Conservation (phyloP, 1,140 invertebrate species). For the Drosophila mojavensis region DNA sequence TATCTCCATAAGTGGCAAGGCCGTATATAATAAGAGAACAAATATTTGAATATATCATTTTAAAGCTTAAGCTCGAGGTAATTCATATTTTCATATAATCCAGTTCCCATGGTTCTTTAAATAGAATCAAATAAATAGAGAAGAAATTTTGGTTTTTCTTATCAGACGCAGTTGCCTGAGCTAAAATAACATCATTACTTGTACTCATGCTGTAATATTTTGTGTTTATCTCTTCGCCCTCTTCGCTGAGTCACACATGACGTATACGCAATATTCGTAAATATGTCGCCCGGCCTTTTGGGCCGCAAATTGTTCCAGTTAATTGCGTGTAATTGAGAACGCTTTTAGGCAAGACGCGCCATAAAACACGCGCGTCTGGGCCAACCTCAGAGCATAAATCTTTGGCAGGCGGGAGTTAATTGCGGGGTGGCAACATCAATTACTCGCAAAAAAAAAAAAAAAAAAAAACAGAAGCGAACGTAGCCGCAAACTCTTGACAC, state of each 20-base stretch:
- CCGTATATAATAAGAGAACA: no score
- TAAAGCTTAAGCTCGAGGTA: no score
- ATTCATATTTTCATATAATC: no score
- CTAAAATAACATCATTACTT: slow-evolving; percentile 32
- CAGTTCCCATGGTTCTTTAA: no score
- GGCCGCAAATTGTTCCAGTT: slow-evolving; percentile 54
- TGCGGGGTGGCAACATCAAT: slow-evolving; percentile 70
- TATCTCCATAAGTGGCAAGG: no score
- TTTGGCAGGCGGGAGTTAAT: slow-evolving; percentile 60
- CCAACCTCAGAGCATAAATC: slow-evolving; percentile 60
- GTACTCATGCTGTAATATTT: slow-evolving; percentile 21
- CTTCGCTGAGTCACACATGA: slow-evolving; percentile 18
- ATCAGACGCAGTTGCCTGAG: slow-evolving; percentile 6
- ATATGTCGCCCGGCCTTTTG: slow-evolving; percentile 21
- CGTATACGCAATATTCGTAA: slow-evolving; percentile 27
- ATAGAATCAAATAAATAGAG: no score
- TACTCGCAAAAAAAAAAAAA: slow-evolving; percentile 36
- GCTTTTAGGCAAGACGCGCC: slow-evolving; percentile 60
- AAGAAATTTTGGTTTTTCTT: not conserved
- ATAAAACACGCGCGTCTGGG: slow-evolving; percentile 52
- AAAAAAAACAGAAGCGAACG: slow-evolving; percentile 18
- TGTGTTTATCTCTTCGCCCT: not conserved
- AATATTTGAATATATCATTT: no score
- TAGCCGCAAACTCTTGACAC: slow-evolving; percentile 63
- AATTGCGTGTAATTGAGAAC: slow-evolving; percentile 71